Conservation (phyloP, 1,140 invertebrate species). For the Musca domestica region DNA sequence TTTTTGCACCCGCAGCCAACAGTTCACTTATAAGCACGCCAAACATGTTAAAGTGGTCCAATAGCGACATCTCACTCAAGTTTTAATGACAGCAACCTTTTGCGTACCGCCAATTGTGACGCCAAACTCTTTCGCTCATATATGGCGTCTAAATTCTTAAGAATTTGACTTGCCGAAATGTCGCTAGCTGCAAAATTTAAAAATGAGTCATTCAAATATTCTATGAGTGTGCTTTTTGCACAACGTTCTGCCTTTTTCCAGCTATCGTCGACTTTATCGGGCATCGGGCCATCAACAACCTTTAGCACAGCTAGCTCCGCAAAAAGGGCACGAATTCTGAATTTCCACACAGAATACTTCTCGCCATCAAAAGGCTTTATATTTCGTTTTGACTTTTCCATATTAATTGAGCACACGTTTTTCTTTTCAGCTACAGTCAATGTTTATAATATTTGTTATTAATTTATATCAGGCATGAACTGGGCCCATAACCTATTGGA, state of each 20-base stretch:
- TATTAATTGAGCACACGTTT: too few species aligned
- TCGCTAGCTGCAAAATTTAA: constrained; percentile 43
- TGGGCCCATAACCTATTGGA: too few species aligned
- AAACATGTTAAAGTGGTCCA: constrained; percentile 50
- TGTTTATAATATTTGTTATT: too few species aligned
- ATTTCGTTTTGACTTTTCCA: too few species aligned
- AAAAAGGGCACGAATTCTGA: too few species aligned
- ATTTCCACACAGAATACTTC: too few species aligned
- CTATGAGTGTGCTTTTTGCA: constrained; percentile 45
- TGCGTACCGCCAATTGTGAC: constrained; percentile 46
- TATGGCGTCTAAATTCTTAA: too few species aligned
- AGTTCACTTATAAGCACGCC: constrained; percentile 50
- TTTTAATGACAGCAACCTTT: constrained; percentile 48
- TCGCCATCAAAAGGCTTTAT: too few species aligned
- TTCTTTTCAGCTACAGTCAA: too few species aligned
- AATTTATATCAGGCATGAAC: too few species aligned
- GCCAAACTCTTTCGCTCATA: too few species aligned
- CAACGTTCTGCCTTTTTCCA: constrained; percentile 42
- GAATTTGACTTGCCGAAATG: constrained; percentile 41
- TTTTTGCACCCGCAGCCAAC: constrained; percentile 41
- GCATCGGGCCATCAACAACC: background rate
- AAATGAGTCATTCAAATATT: constrained; percentile 49
- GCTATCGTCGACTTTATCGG: constrained; percentile 28
- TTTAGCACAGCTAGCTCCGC: too few species aligned
- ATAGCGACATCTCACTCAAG: constrained; percentile 42